A percentile compares a stretch with the other conserved stretches of the same genome.
phyloP scores from a whole-genome alignment of 2,888 invertebrate species.

The Macaria liturata region DNA sequence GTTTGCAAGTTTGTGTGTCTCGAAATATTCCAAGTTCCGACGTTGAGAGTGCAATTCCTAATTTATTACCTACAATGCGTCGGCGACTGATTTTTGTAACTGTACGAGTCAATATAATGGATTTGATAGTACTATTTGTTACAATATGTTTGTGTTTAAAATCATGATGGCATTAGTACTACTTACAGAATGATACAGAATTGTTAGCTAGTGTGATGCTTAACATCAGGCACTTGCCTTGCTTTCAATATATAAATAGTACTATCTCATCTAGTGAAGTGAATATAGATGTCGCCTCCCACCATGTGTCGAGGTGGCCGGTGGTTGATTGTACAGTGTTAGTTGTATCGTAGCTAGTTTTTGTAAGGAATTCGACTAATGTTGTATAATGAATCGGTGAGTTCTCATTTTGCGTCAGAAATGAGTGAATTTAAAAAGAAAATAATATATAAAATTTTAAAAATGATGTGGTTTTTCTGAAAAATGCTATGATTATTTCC shows the following conservation, averaged over 20 bases:
- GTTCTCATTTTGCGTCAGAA: slow-evolving; percentile 77
- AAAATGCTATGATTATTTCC: too few relatives aligned
- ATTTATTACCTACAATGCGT: slow-evolving; percentile 42
- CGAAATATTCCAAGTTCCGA: slow-evolving; percentile 63
- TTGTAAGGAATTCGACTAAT: slow-evolving; percentile 54
- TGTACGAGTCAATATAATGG: slow-evolving; percentile 23
- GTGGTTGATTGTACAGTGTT: slow-evolving; percentile 57
- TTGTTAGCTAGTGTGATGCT: neutral
- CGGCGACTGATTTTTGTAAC: slow-evolving; percentile 43
- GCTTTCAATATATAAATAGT: slow-evolving; percentile 2
- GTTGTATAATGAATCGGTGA: slow-evolving; percentile 61
- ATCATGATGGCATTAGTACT: too few relatives aligned
- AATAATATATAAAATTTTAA: slow-evolving; percentile 64
- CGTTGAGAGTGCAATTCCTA: slow-evolving; percentile 40
- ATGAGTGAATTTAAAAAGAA: slow-evolving; percentile 65
- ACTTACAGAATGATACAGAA: neutral
- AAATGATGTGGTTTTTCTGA: slow-evolving; percentile 47
- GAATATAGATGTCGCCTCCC: slow-evolving; percentile 46
- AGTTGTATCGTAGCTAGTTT: slow-evolving; percentile 52
- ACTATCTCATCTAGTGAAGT: slow-evolving; percentile 44
- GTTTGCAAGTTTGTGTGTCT: slow-evolving; percentile 41
- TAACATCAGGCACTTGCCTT: too few relatives aligned
- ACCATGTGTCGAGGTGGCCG: slow-evolving; percentile 53
- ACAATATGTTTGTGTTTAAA: too few relatives aligned
- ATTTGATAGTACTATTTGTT: too few relatives aligned